phyloP scores from a whole-genome alignment of 2,797 vertebrate species.

The Melanotaenia nigrans region DNA sequence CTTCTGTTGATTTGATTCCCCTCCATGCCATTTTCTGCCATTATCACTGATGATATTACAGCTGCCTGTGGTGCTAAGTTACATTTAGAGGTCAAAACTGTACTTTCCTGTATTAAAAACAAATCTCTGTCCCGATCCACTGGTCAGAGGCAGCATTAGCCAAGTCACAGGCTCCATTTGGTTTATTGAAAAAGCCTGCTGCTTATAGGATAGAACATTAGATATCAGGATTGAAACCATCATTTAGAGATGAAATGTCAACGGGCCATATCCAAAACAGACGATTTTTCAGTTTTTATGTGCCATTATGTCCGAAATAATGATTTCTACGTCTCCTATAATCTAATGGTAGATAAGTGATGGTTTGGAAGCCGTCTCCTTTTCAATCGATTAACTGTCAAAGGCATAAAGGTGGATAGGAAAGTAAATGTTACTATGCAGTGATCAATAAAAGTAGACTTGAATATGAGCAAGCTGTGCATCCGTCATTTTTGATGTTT shows the following conservation, averaged over 20 bases:
- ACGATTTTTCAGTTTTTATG: conserved; percentile 69
- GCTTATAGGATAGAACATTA: conserved; percentile 56
- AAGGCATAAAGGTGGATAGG: conserved; percentile 47
- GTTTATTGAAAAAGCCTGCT: conserved; percentile 68
- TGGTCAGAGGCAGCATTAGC: conserved; percentile 65
- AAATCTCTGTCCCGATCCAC: conserved; percentile 53
- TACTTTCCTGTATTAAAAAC: conserved; percentile 72
- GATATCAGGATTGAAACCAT: conserved; percentile 58
- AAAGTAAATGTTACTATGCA: conserved; percentile 70
- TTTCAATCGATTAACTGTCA: conserved; percentile 73
- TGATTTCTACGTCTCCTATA: conserved; percentile 66
- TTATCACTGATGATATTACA: conserved; percentile 69
- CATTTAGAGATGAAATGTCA: conserved; percentile 62
- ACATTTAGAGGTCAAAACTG: conserved; percentile 76
- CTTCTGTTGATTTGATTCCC: conserved; percentile 68
- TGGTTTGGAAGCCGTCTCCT: conserved; percentile 57
- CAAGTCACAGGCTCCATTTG: conserved; percentile 65
- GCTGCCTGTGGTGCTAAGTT: conserved; percentile 62
- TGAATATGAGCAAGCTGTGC: conserved; percentile 51
- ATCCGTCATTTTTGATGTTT: conserved; percentile 59
- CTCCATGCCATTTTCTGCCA: conserved; percentile 59
- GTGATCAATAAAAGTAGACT: conserved; percentile 75
- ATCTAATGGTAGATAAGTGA: conserved; percentile 74
- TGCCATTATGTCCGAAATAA: conserved; percentile 68
- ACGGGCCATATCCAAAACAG: conserved; percentile 67